These are phyloP conservation scores for Drosophila elegans DNA, from an alignment of 1,140 invertebrate genomes.

Conservation along the genomic window DNA sequence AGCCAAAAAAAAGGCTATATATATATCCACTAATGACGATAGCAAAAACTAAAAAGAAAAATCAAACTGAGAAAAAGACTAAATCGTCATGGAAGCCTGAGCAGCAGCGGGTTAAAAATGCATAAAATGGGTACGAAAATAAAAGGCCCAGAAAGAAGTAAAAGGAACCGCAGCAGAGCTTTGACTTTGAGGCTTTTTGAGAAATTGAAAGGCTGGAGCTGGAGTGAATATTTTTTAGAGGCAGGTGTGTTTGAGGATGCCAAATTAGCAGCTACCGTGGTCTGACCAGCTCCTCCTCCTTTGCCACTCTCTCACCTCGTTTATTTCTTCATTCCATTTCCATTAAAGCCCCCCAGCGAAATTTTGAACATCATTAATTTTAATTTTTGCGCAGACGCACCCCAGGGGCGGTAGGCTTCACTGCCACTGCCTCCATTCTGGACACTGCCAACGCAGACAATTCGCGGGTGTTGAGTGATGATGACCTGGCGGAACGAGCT, in stretches of 20 bases:
- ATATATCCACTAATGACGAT: slow-evolving; percentile 65
- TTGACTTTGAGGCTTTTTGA: slow-evolving; percentile 27
- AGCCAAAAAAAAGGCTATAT: slow-evolving; percentile 46
- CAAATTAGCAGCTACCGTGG: slow-evolving; percentile 73
- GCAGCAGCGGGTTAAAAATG: slow-evolving; percentile 49
- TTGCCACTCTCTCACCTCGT: slow-evolving; percentile 10
- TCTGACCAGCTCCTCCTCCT: slow-evolving; percentile 15
- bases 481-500: slow-evolving; percentile 39
- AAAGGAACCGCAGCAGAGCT: slow-evolving; percentile 56
- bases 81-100: slow-evolving; percentile 52
- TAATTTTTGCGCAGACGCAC: slow-evolving; percentile 79
- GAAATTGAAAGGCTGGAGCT: slow-evolving; percentile 35
- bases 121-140: slow-evolving; percentile 53
- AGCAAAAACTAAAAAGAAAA: slow-evolving; percentile 7
- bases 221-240: slow-evolving; percentile 26
- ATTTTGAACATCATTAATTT: slow-evolving; percentile 80
- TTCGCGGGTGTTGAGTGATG: slow-evolving; percentile 34
- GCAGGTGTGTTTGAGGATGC: slow-evolving; percentile 51
- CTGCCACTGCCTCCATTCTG: slow-evolving; percentile 63
- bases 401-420: slow-evolving; percentile 45
- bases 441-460: slow-evolving; percentile 47
- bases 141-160: slow-evolving; percentile 12
- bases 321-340: slow-evolving; percentile 39
- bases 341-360: slow-evolving; percentile 43
- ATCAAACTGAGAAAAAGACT: slow-evolving; percentile 19